Evolutionary conservation across 2,888 invertebrate species (phyloP), one percentile per base, ranked within the genome.

Genomic region (Acleris laterana): DNA sequence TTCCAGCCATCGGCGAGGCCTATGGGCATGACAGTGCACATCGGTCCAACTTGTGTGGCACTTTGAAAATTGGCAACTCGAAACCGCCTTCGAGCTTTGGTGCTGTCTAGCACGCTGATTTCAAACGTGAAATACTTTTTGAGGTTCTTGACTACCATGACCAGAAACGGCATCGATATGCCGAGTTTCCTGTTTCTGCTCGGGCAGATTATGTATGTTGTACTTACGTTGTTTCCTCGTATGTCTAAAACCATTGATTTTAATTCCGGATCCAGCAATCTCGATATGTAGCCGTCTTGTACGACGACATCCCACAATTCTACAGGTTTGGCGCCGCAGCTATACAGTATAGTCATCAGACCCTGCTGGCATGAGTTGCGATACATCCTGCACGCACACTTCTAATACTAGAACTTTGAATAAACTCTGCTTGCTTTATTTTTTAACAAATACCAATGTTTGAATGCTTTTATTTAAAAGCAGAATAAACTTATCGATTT

Each of bases 41-140:
- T 96, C 1, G 98, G 98, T 76, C 78, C 63, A 69, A 92, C 85
- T 71, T 88, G 85, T 13, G 87, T 89, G 20, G 96, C 96, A 62
- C 98, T 98, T 89, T 99, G 99, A 87, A 98, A 99, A 90, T 99
- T 99, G 50, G 98, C 98, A 3, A 98, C 98, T 63, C 99, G 94
- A 92, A 99, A 99, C 80, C 99, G 94, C 63, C 99, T 94, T 74
- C 97, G 94, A 67, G 98, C 96, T 77, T 96, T 96, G 81, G 98
- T 98, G 82, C 99, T 98, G 87, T 99, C 99, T 74, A 97, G 87
- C 69, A 84, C 84, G 80, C 88, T 93, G 82, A 95, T 94, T 95
- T 99, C 99, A 84, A 99, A 99, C 16, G 98, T 97, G 88, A 99
- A 99, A 90, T 99, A 99, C 85, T 99, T 99, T 81, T 98, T 98